Percentiles rank a stretch among this genome's conserved stretches.
Conservation (phyloP, 2,113 vertebrate species). For the Leiothrix lutea region DNA sequence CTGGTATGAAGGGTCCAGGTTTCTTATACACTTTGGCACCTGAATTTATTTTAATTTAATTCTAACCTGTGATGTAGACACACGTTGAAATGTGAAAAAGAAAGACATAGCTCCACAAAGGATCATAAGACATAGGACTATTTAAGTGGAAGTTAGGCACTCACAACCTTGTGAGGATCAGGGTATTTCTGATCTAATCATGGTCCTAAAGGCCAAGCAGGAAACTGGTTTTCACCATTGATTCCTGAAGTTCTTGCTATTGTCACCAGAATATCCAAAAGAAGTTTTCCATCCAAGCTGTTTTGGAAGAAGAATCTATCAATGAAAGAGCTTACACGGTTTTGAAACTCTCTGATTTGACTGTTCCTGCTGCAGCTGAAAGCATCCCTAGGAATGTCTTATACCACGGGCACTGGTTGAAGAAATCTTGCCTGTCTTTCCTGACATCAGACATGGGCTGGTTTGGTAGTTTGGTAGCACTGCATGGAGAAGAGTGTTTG, state of each 20-base stretch:
- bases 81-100: not conserved
- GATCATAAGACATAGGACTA: not conserved
- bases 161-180: not conserved
- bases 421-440: not conserved
- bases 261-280: not conserved
- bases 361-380: not conserved
- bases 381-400: not conserved
- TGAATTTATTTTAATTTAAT: not conserved
- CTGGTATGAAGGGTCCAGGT: not conserved
- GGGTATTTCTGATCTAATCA: not conserved
- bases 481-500: not conserved
- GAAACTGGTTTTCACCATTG: accelerated
- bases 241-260: not conserved
- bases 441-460: not conserved
- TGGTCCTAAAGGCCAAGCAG: not conserved
- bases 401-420: not conserved
- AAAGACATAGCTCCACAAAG: not conserved
- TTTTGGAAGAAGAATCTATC: not conserved
- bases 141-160: not conserved
- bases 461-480: not conserved
- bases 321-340: not conserved
- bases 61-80: not conserved
- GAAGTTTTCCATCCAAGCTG: not conserved
- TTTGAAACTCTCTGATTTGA: not conserved
- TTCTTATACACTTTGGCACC: not conserved